phyloP scores from a whole-genome alignment of 1,140 invertebrate species.

The Amphibalanus amphitrite region DNA sequence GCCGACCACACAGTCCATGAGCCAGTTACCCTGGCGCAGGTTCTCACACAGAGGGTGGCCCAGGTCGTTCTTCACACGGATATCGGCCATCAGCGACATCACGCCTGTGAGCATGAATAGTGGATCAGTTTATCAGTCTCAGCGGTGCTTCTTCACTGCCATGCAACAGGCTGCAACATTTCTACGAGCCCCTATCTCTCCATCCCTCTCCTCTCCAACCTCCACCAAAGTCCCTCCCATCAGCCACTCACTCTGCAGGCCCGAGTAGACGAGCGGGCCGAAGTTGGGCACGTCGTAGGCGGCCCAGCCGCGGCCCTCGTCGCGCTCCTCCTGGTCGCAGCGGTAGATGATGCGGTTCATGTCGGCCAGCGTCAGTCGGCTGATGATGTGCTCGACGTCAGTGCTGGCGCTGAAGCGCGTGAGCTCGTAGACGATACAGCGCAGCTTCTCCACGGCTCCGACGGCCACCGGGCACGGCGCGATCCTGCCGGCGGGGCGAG shows the following conservation, averaged over 20 bases:
- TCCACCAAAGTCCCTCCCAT: too few relatives aligned
- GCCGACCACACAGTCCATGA: slow-evolving; percentile 59
- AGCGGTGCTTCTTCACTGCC: too few relatives aligned
- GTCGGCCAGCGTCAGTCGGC: slow-evolving; percentile 48
- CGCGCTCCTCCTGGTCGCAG: slow-evolving; percentile 76
- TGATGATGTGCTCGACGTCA: slow-evolving; percentile 34
- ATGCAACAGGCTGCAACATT: too few relatives aligned
- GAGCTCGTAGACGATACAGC: slow-evolving; percentile 23
- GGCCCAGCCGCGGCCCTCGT: slow-evolving; percentile 56
- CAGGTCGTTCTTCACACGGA: slow-evolving; percentile 68
- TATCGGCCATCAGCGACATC: slow-evolving; percentile 54
- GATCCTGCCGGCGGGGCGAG: slow-evolving; percentile 7
- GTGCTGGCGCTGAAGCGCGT: slow-evolving; percentile 33
- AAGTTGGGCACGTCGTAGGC: slow-evolving; percentile 74
- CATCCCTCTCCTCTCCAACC: too few relatives aligned
- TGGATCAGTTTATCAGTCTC: too few relatives aligned
- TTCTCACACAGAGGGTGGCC: slow-evolving; percentile 92
- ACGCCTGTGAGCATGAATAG: slow-evolving; percentile 45
- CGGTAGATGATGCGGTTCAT: slow-evolving; percentile 72
- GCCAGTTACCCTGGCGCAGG: slow-evolving; percentile 84
- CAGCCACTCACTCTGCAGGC: slow-evolving; percentile 53
- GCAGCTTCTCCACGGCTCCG: slow-evolving; percentile 30
- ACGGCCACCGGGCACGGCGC: slow-evolving; percentile 23
- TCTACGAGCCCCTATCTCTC: too few relatives aligned
- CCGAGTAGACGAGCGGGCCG: slow-evolving; percentile 74